Percentiles rank a stretch among this genome's conserved stretches.
phyloP scores from a whole-genome alignment of 2,797 vertebrate genomes.

The Propithecus deckenii region DNA sequence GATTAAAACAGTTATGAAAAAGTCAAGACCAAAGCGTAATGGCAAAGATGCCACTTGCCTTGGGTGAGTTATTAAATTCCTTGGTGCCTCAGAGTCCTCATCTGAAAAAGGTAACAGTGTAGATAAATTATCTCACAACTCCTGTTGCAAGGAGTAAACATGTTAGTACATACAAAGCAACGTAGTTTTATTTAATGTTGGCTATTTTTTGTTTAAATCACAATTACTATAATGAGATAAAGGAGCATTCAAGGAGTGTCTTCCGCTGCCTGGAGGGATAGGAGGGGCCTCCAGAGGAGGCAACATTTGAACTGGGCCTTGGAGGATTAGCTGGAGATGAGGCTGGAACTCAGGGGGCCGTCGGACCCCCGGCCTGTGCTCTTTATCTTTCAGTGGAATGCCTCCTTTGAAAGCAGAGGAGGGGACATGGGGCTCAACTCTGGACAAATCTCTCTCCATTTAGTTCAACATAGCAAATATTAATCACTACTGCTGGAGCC shows the following conservation, averaged over 20 bases:
- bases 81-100: neutral
- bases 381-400: neutral
- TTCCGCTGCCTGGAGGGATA: neutral
- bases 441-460: neutral
- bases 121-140: neutral
- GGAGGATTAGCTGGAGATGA: neutral
- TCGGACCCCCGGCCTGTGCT: neutral
- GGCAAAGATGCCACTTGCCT: neutral
- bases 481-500: neutral
- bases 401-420: neutral
- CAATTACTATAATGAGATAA: neutral
- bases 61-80: neutral
- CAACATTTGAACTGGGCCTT: neutral
- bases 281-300: neutral
- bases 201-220: neutral
- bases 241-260: neutral
- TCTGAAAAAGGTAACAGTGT: neutral
- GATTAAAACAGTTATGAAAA: neutral
- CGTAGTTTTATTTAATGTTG: neutral
- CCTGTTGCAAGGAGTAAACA: neutral
- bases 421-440: neutral
- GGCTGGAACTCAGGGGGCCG: neutral
- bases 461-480: neutral
- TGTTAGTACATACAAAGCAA: neutral
- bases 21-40: neutral